Evolutionary conservation across 2,888 invertebrate species (phyloP).

Genomic region (Chloromyia formosa): DNA sequence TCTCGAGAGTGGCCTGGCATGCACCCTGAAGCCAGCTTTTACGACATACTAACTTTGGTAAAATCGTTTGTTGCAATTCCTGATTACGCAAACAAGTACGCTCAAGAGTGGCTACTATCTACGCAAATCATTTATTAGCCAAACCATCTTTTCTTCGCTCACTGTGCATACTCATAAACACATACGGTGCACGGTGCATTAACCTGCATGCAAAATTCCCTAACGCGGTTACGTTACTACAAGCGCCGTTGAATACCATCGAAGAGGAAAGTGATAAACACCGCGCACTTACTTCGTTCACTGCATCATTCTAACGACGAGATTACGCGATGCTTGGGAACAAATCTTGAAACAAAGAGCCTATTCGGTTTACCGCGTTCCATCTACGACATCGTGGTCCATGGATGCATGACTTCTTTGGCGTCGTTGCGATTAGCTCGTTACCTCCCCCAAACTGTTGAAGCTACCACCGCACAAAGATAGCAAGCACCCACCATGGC

Average conservation of each 20-base stretch:
- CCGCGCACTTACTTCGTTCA: slow-evolving; percentile 4
- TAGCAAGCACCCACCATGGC: slow-evolving; percentile 2
- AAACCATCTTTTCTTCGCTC: too few species aligned
- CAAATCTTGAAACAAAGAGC: slow-evolving; percentile 6
- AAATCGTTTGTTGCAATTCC: too few species aligned
- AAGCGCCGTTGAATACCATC: slow-evolving; percentile 17
- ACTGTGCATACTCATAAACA: background rate
- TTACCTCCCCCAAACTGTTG: background rate
- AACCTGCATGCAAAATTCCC: slow-evolving; percentile 33
- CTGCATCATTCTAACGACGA: slow-evolving; percentile 14
- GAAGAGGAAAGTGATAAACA: slow-evolving; percentile 41
- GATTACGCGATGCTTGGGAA: background rate
- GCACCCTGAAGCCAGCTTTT: too few species aligned
- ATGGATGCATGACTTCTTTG: background rate
- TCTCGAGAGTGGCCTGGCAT: too few species aligned
- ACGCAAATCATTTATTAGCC: too few species aligned
- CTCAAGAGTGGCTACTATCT: too few species aligned
- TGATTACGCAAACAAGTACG: too few species aligned
- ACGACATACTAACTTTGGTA: too few species aligned
- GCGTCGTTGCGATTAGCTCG: background rate
- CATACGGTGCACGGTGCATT: slow-evolving; percentile 19
- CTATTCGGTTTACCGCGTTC: slow-evolving; percentile 12
- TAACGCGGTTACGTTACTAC: slow-evolving; percentile 28
- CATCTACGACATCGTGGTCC: background rate
- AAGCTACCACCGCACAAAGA: slow-evolving; percentile 20